A percentile compares a stretch with the other conserved stretches of the same genome.
Evolutionary conservation across 2,797 vertebrate species (phyloP).

Genomic region (Loris lydekkerianus): DNA sequence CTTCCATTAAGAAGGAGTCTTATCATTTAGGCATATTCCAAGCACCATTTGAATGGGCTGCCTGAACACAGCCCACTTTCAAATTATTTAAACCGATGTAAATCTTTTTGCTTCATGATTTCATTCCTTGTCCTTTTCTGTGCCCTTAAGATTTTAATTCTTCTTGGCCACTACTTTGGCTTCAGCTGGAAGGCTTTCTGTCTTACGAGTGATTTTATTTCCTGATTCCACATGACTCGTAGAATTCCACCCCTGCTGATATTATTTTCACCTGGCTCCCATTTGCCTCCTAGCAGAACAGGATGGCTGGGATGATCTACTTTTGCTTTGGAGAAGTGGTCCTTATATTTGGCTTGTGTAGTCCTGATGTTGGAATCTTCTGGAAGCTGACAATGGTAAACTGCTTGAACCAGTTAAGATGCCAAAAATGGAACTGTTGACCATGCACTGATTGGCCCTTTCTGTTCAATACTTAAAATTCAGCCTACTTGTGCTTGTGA

Average conservation of each 20-base stretch:
- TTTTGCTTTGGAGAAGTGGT: conserved; percentile 45
- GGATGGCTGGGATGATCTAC: background rate
- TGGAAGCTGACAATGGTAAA: background rate
- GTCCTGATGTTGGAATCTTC: background rate
- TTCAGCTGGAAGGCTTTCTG: background rate
- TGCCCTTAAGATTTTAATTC: conserved; percentile 22
- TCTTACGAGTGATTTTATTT: background rate
- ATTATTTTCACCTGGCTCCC: background rate
- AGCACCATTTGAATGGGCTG: background rate
- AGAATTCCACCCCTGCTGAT: background rate
- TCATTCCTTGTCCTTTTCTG: background rate
- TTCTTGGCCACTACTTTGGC: background rate
- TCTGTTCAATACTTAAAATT: background rate
- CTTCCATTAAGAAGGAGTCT: background rate
- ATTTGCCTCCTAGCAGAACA: conserved; percentile 21
- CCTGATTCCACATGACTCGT: background rate
- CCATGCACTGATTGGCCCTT: background rate
- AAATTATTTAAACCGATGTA: background rate
- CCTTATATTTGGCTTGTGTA: background rate
- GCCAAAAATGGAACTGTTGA: background rate
- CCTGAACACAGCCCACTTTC: background rate
- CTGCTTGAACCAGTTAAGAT: background rate
- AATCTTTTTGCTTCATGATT: conserved; percentile 36
- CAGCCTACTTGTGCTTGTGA: background rate
- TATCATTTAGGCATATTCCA: background rate